phyloP scores from a whole-genome alignment of 2,888 invertebrate genomes.

The Cosmorhoe ocellata region DNA sequence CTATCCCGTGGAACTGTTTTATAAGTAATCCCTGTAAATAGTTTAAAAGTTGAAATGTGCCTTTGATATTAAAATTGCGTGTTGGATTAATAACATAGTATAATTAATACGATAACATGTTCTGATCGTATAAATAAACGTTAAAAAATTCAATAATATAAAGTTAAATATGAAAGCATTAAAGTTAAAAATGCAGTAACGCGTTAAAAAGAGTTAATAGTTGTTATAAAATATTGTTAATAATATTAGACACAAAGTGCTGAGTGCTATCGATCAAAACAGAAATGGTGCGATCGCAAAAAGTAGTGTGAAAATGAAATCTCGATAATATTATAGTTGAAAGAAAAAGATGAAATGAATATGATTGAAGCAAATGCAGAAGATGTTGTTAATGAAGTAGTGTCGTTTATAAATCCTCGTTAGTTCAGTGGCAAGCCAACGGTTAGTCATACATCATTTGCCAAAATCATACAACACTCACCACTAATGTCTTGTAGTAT shows the following conservation, averaged over 20 bases:
- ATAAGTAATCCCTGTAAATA: constrained; percentile 77
- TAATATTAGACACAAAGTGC: constrained; percentile 33
- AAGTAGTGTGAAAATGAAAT: constrained; percentile 16
- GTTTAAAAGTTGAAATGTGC: constrained; percentile 40
- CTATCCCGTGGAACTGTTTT: constrained; percentile 73
- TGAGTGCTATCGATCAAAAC: constrained; percentile 25
- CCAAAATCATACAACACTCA: constrained; percentile 79
- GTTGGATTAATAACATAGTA: too few relatives aligned
- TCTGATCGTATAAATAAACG: too few relatives aligned
- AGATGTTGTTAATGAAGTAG: constrained; percentile 25
- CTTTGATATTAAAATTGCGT: background rate
- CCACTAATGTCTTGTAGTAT: constrained; percentile 76
- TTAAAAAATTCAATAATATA: too few relatives aligned
- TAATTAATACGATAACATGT: too few relatives aligned
- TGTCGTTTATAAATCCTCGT: constrained; percentile 32
- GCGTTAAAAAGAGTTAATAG: constrained; percentile 7
- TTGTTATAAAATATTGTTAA: constrained; percentile 17
- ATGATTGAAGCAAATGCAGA: constrained; percentile 38
- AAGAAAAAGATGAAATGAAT: constrained; percentile 32
- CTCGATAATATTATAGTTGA: constrained; percentile 4
- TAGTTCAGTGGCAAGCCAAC: constrained; percentile 55
- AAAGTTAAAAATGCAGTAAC: background rate
- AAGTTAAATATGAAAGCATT: background rate
- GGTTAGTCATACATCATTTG: constrained; percentile 68
- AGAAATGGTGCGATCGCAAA: constrained; percentile 27